Evolutionary conservation across 1,140 invertebrate genomes (phyloP), one percentile per base, ranked within the genome.

Genomic region (Aphaenogaster floridana): DNA sequence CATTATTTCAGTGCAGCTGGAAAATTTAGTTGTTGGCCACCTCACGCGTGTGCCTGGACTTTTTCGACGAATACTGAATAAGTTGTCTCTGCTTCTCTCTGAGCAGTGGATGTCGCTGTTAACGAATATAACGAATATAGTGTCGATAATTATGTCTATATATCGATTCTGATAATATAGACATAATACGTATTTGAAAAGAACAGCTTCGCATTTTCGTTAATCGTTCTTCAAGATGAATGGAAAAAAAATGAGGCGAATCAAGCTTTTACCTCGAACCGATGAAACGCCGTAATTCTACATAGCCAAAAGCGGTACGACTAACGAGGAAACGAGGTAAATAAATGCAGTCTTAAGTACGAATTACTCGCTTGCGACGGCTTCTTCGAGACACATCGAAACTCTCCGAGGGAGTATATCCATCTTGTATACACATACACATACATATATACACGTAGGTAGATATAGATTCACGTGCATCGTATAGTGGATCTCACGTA

Each of bases 361-460:
- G 86, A 87, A 87, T 93, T 88, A 83, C 54, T 86, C 88, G 91
- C 91, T 92, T 94, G 91, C 92, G 78, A 93, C 90, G 92, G 94
- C 93, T 94, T 94, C 88, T 94, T 93, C 92, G 89, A 93, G 89
- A 94, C 92, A 94, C 93, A 95, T 94, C 93, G 93, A 94, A 93
- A 88, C 72, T 92, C 88, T 92, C 71, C 64, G 57, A 89, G 34
- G 61, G 85, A 78, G 13, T 69, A 45, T 80, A 90, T 79, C 50
- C 76, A 63, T 57, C 61, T 59, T 90, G 39, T 78, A 76, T 36
- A 77, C n/a, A 88, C 28, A 88, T 7, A 78, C 39, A 34, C 3
- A 83, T 36, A 86, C 59, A 68, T 15, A 86, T 13, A 52, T 15
- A 76, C 76, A 74, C 28, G 15, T 57, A 81, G 57, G 28, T 80